Conservation (phyloP, 2,797 vertebrate genomes). For the Corythornis leucogaster region DNA sequence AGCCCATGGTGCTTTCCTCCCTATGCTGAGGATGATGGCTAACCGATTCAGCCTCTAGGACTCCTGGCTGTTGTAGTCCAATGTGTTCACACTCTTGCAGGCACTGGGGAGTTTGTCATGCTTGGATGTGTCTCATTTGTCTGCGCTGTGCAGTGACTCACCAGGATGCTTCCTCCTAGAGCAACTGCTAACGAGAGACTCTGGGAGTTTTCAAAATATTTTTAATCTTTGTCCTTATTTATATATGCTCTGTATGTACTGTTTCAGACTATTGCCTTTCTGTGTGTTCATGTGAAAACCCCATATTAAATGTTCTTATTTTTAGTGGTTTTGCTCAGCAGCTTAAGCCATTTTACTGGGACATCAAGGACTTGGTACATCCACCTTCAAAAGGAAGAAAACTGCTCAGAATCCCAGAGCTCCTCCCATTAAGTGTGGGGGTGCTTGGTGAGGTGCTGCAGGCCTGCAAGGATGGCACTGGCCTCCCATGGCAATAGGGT, state of each 20-base stretch:
- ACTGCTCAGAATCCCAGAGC: neutral
- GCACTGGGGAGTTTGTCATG: neutral
- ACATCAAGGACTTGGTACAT: neutral
- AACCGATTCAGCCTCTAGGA: neutral
- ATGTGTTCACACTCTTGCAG: neutral
- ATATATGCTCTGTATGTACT: slow-evolving; percentile 45
- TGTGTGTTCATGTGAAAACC: slow-evolving; percentile 54
- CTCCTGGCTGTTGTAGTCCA: neutral
- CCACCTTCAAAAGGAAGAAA: neutral
- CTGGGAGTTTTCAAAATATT: slow-evolving; percentile 54
- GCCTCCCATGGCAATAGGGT: neutral
- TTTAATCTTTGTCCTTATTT: slow-evolving; percentile 65
- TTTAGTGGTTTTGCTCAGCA: slow-evolving; percentile 34
- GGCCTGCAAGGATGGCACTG: neutral
- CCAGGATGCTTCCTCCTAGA: slow-evolving; percentile 33
- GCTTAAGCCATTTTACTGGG: slow-evolving; percentile 6
- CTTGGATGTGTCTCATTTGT: slow-evolving; percentile 12
- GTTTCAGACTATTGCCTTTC: slow-evolving; percentile 44
- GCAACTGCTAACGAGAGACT: slow-evolving; percentile 46
- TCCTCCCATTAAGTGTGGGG: neutral
- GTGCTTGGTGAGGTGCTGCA: neutral
- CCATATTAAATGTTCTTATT: slow-evolving; percentile 71
- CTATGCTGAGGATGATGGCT: neutral
- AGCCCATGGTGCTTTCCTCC: neutral
- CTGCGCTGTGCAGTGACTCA: slow-evolving; percentile 23